Conservation (phyloP, 2,888 invertebrate genomes). For the Apotomis betuletana region DNA sequence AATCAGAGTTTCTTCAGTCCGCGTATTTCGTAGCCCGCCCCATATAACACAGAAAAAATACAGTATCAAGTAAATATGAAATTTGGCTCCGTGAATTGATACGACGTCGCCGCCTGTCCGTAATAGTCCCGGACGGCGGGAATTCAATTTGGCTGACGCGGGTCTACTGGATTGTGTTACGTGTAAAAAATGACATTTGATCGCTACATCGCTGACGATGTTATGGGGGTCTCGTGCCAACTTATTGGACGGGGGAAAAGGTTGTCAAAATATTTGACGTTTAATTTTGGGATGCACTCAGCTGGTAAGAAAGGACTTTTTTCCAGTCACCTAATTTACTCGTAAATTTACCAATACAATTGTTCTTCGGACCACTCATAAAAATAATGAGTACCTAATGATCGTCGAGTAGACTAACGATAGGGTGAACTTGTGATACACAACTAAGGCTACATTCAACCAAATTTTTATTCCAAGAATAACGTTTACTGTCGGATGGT, state of each 20-base stretch:
- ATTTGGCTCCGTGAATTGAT: slow-evolving; percentile 63
- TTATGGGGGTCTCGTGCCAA: slow-evolving; percentile 3
- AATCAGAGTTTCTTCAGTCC: slow-evolving; percentile 6
- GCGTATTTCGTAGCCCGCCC: slow-evolving; percentile 27
- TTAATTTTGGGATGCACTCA: slow-evolving; percentile 10
- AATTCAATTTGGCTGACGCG: slow-evolving; percentile 64
- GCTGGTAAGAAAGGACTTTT: not conserved
- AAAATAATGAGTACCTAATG: no score
- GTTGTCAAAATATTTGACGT: slow-evolving; percentile 13
- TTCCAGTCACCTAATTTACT: not conserved
- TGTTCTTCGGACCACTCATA: no score
- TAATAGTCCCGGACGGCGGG: slow-evolving; percentile 58
- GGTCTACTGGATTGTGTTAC: slow-evolving; percentile 41
- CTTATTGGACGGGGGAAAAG: slow-evolving; percentile 1
- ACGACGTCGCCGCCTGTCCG: slow-evolving; percentile 57
- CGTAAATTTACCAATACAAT: no score
- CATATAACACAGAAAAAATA: slow-evolving; percentile 42
- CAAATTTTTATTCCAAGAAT: no score
- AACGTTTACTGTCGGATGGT: no score
- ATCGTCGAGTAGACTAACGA: no score
- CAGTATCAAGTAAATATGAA: slow-evolving; percentile 58
- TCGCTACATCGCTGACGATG: slow-evolving; percentile 31
- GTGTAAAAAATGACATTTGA: slow-evolving; percentile 41
- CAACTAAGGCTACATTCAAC: no score
- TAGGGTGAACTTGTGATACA: no score